Percentiles rank a stretch among this genome's conserved stretches.
Evolutionary conservation across 2,888 invertebrate species (phyloP).

Genomic region (Plutella xylostella): DNA sequence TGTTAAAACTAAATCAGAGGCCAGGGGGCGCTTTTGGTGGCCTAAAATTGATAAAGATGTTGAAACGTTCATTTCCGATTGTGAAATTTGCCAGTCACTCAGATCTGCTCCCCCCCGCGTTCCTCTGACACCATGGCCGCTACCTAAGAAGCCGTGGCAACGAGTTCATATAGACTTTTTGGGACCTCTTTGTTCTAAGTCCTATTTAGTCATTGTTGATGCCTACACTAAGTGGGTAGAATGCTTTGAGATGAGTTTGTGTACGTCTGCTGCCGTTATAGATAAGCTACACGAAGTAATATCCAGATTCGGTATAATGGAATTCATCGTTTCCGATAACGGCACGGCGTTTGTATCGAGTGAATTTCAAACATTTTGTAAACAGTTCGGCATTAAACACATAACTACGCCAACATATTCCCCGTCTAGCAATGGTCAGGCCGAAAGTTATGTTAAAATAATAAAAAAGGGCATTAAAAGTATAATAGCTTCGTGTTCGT

Average conservation of each 20-base stretch:
- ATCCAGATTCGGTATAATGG: neutral
- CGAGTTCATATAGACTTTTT: no score
- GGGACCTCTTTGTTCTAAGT: no score
- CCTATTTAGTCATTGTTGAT: no score
- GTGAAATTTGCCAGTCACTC: no score
- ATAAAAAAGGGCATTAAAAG: conserved; percentile 1
- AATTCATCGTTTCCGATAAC: neutral
- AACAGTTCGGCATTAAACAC: neutral
- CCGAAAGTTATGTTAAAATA: neutral
- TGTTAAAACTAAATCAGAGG: conserved; percentile 9
- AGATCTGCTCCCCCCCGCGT: no score
- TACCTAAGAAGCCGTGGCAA: no score
- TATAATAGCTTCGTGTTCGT: neutral
- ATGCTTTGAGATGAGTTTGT: neutral
- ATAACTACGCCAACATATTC: neutral
- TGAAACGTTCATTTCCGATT: no score
- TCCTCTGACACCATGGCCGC: no score
- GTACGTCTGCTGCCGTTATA: neutral
- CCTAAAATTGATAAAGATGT: no score
- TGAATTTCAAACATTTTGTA: neutral
- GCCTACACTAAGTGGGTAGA: no score
- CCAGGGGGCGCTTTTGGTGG: no score
- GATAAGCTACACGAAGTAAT: neutral
- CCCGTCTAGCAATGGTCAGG: neutral
- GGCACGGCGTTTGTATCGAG: neutral